Base-by-base conservation (phyloP, 2,113 vertebrate species). In the Synodontis membranacea region DNA sequence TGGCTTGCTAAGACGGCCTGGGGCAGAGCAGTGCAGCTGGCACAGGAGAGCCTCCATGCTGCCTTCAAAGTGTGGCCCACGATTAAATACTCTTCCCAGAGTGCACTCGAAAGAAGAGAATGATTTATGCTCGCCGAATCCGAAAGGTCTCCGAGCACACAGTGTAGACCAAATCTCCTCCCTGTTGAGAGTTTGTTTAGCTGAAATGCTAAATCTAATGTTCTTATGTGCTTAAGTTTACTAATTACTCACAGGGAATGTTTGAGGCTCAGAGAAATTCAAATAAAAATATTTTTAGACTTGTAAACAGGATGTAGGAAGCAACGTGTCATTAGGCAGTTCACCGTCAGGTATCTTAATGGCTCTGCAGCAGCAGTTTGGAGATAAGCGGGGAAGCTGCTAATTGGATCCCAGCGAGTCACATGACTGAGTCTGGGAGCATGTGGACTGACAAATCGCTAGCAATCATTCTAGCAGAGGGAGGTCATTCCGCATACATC, bases 401-500 rank as follows among this genome's bases (percentile, higher is more conserved):
- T 90, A 90, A 90, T 90, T 86, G 82, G 84, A 86, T 74, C 78
- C 70, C 39, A 37, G 50, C 10, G 80, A 86, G 84, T 90, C 84
- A 88, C 84, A 74, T 89, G 86, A 62, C 84, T 17, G 6, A 50
- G 15, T 80, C 86, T 86, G n/a, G 75, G 37, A 75, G 76, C 39
- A 84, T 58, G 84, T 56, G 52, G 15, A 34, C 84, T 88, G 89
- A 88, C 84, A 86, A 88, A 90, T 88, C 87, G 34, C 76, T 88
- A 75, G 87, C 78, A 88, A 90, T 90, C 87, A 88, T 34, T 46
- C 23, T 86, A 84, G 84, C 82, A 80, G 83, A 84, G 84, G 84
- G 89, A 82, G 83, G 87, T 88, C 87, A 88, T 88, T 90, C 84
- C 66, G 66, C 84, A 90, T 88, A 84, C 54, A 89, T 90, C 60